Base-by-base conservation (phyloP, 2,888 invertebrate species). In the Balanococcus diminutus region DNA sequence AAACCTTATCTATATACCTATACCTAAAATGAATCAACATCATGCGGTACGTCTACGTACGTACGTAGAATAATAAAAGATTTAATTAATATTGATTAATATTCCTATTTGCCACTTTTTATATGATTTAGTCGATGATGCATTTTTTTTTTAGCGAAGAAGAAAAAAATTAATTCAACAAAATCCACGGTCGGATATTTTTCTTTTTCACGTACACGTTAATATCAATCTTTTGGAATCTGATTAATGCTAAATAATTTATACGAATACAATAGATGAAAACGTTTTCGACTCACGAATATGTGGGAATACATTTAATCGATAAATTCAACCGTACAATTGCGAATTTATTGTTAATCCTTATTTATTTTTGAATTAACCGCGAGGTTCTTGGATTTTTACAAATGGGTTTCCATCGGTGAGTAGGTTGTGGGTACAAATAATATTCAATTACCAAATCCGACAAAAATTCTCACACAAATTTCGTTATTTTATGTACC, bases 11-110 rank as follows among this genome's bases (percentile, higher is more conserved):
- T 5, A 8, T n/a, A n/a, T n/a, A n/a, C n/a, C n/a, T n/a, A n/a
- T n/a, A n/a, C n/a, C n/a, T 19, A 19, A 51, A 51, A 19, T 51
- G 51, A 51, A 51, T 51, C 51, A 51, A 51, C 19, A 19, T n/a
- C n/a, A n/a, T n/a, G n/a, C n/a, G n/a, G n/a, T n/a, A n/a, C n/a
- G n/a, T n/a, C n/a, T n/a, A n/a, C n/a, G n/a, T n/a, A n/a, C n/a
- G 2, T 51, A 3, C 6, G 19, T 51, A 9, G n/a, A n/a, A 19
- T 51, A 19, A 19, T 28, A 28, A 67, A 28, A 67, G 28, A 67
- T 67, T 67, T 67, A 67, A 67, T 67, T 67, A 67, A 67, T 67
- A 67, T 67, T 67, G 61, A 67, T 67, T 67, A 67, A 67, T 67
- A 67, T 67, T 67, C 28, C 9, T 67, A 11, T 11, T 14, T 9